Base-by-base conservation (phyloP, 92 coral and sea anemone species). In the Bergia sp. region DNA sequence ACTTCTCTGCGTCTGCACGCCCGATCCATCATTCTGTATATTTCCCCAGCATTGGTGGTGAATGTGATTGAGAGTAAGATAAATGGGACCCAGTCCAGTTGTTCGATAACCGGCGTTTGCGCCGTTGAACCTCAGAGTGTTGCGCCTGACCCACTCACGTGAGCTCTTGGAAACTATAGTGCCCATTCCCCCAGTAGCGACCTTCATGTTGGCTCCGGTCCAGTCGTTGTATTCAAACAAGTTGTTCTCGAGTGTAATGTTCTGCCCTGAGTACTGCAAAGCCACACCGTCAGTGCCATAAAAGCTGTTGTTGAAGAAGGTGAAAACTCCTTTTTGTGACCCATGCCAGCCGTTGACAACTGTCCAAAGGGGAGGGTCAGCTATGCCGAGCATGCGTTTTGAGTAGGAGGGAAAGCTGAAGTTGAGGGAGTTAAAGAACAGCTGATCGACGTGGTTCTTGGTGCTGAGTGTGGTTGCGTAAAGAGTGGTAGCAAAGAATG, bases 31-130 rank as follows among this genome's bases (percentile, higher is more conserved):
- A 72, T 94, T 92, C 88, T 94, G 97, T 42, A 94, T 94, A 50
- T 58, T 88, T 12, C 97, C 95, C 97, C 97, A 94, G 87, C 95
- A 94, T 77, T 94, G 97, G 76, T 94, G 93, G 42, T 92, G 95
- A 41, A 94, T 82, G 82, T 91, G 95, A 69, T 94, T 93, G 13
- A 94, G 81, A 0, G 80, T 86, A 10, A 89, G 86, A 64, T 72
- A 61, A 18, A 85, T 37, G 5, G 91, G 91, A 67, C 89, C 86
- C 15, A 85, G 77, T 3, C 91, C 82, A 3, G 81, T 37, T 7
- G 73, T 64, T 18, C 92, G 89, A 42, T 76, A 90, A n/a, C 92
- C 92, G 10, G 77, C 80, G 49, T 89, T 88, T 7, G 84, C 91
- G 47, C 93, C 93, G 36, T 91, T 91, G 39, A 81, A 91, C 36